phyloP scores from a whole-genome alignment of 2,888 invertebrate genomes.

The Hololepta plana region DNA sequence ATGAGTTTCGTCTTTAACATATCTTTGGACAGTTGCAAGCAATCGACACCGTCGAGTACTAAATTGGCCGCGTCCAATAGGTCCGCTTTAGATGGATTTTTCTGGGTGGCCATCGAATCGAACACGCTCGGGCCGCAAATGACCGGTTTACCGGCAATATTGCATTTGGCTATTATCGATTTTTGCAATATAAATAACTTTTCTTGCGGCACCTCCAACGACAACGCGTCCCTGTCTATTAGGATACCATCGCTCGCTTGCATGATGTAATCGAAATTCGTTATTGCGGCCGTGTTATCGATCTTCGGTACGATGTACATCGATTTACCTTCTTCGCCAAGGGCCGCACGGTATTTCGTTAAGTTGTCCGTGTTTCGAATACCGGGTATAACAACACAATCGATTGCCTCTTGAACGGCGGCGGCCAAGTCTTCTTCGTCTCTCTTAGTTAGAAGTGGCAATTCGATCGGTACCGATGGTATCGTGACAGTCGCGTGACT shows the following conservation, averaged over 20 bases:
- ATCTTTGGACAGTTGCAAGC: constrained; percentile 70
- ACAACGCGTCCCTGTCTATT: constrained; percentile 95
- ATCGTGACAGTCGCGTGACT: constrained; percentile 36
- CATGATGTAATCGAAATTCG: constrained; percentile 88
- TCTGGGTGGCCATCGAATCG: constrained; percentile 68
- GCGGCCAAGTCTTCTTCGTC: constrained; percentile 33
- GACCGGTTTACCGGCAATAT: constrained; percentile 74
- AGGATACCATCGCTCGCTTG: constrained; percentile 89
- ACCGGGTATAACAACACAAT: too few relatives aligned
- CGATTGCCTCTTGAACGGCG: constrained; percentile 48
- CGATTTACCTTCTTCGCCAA: constrained; percentile 76
- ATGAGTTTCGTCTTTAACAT: constrained; percentile 61
- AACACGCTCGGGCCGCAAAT: constrained; percentile 72
- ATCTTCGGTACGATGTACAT: constrained; percentile 97
- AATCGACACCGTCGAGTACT: constrained; percentile 78
- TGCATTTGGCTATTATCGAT: constrained; percentile 95
- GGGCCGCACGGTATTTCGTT: constrained; percentile 64
- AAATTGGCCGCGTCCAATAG: constrained; percentile 85
- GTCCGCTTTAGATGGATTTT: constrained; percentile 56
- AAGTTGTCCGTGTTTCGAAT: constrained; percentile 86
- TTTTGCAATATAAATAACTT: constrained; percentile 96
- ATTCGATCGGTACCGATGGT: constrained; percentile 30
- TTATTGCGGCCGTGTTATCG: constrained; percentile 95
- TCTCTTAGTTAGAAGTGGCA: constrained; percentile 21
- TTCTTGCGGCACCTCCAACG: constrained; percentile 95